phyloP scores from a whole-genome alignment of 2,113 vertebrate species.

The Anarrhichthys ocellatus region DNA sequence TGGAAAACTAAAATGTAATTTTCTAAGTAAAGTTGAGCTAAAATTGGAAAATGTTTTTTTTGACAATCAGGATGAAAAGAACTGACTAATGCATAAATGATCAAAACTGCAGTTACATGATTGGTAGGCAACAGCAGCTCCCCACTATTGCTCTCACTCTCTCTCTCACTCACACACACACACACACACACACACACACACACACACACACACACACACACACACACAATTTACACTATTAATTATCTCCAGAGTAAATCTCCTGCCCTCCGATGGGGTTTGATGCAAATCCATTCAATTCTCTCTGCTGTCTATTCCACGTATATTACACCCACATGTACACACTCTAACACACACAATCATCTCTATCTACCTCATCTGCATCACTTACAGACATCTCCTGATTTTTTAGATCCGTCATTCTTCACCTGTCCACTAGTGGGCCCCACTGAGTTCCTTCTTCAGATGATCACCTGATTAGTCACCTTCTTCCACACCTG shows the following conservation, averaged over 20 bases:
- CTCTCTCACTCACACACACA: too few relatives aligned
- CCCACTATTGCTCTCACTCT: background rate
- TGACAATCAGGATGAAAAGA: conserved; percentile 6
- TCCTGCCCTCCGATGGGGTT: conserved; percentile 41
- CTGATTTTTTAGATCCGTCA: background rate
- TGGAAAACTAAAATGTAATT: background rate
- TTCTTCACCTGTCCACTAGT: conserved; percentile 21
- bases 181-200: background rate
- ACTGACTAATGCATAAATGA: conserved; percentile 10
- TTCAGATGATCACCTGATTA: conserved; percentile 3
- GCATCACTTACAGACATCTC: conserved; percentile 1
- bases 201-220: too few relatives aligned
- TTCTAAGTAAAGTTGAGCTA: background rate
- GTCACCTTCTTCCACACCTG: conserved; percentile 9
- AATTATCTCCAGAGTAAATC: conserved; percentile 28
- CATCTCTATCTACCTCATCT: background rate
- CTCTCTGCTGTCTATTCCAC: conserved; percentile 32
- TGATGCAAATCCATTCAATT: conserved; percentile 42
- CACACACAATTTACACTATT: conserved; percentile 21
- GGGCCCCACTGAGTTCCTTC: background rate
- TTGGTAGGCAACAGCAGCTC: conserved; percentile 2
- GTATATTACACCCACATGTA: background rate
- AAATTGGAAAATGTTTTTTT: background rate
- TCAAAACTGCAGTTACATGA: background rate
- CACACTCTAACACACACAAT: background rate